Conservation (phyloP, 2,888 invertebrate species). For the Zygothrica quintamaculata region DNA sequence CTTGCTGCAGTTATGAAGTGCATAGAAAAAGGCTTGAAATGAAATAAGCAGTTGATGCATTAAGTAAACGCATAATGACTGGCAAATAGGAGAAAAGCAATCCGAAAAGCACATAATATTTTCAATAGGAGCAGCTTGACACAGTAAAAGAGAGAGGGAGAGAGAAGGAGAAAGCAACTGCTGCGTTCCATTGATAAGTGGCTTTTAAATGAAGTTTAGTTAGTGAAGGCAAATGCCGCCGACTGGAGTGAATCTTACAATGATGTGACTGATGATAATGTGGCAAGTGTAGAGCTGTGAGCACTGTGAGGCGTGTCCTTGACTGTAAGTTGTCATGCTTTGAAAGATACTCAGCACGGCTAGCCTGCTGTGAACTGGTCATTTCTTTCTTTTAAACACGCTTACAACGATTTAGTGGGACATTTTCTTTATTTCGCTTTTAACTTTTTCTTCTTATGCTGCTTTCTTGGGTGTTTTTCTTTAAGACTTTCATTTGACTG, state of each 20-base stretch:
- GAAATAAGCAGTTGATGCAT: constrained; percentile 44
- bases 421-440: constrained; percentile 36
- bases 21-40: constrained; percentile 17
- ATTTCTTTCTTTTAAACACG: constrained; percentile 56
- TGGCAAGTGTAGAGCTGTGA: constrained; percentile 1
- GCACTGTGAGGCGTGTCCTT: too few relatives aligned
- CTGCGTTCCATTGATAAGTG: constrained; percentile 64
- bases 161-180: background rate
- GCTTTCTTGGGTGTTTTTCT: too few relatives aligned
- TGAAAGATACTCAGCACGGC: constrained; percentile 18
- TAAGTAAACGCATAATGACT: constrained; percentile 36
- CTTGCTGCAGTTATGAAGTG: too few relatives aligned
- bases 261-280: too few relatives aligned
- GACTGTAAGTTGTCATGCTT: constrained; percentile 63
- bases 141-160: background rate
- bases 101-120: constrained; percentile 40
- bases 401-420: constrained; percentile 63
- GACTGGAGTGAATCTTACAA: too few relatives aligned
- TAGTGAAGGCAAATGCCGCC: too few relatives aligned
- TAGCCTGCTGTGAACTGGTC: constrained; percentile 21
- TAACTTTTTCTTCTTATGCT: constrained; percentile 46
- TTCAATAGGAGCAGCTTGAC: constrained; percentile 5
- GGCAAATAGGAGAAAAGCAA: constrained; percentile 41
- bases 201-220: constrained; percentile 74
- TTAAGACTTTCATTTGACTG: constrained; percentile 56